A percentile compares a stretch with the other conserved stretches of the same genome.
These are phyloP conservation scores for Rhabdomys dilectus DNA, from an alignment of 2,113 vertebrate species.

Conservation along the genomic window DNA sequence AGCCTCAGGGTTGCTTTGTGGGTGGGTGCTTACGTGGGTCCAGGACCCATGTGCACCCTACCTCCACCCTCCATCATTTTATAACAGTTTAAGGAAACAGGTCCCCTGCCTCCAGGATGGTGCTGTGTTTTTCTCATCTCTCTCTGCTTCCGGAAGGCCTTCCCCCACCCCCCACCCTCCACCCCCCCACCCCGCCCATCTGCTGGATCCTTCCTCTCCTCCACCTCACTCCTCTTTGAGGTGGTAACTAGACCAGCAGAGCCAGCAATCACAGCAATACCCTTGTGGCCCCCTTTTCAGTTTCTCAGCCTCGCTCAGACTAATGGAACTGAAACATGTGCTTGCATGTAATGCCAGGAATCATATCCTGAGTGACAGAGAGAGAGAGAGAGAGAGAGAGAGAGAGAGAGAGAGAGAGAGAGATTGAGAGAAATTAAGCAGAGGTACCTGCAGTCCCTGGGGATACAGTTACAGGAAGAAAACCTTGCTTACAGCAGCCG, in stretches of 20 bases:
- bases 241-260: conserved; percentile 73
- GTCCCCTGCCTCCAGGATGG: conserved; percentile 67
- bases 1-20: not conserved
- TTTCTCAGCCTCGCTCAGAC: conserved; percentile 76
- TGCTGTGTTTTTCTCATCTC: conserved; percentile 71
- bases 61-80: conserved; percentile 69
- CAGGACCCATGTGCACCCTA: not conserved
- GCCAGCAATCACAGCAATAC: conserved; percentile 55
- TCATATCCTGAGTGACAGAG: conserved; percentile 79
- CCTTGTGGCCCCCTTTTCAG: conserved; percentile 69
- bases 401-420: conserved; percentile 35
- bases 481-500: conserved; percentile 54
- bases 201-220: conserved; percentile 56
- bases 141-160: conserved; percentile 51
- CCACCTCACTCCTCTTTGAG: conserved; percentile 72
- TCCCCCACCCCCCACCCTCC: too few species aligned
- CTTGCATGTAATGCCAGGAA: conserved; percentile 81
- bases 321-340: conserved; percentile 77
- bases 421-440: conserved; percentile 46
- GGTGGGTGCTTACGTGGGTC: not conserved
- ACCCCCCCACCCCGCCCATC: conserved; percentile 60
- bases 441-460: conserved; percentile 32
- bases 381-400: not conserved
- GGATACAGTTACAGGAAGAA: conserved; percentile 80
- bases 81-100: conserved; percentile 83